Evolutionary conservation across 1,140 invertebrate species (phyloP), one percentile per base, ranked within the genome.

Genomic region (Drosophila neocordata): DNA sequence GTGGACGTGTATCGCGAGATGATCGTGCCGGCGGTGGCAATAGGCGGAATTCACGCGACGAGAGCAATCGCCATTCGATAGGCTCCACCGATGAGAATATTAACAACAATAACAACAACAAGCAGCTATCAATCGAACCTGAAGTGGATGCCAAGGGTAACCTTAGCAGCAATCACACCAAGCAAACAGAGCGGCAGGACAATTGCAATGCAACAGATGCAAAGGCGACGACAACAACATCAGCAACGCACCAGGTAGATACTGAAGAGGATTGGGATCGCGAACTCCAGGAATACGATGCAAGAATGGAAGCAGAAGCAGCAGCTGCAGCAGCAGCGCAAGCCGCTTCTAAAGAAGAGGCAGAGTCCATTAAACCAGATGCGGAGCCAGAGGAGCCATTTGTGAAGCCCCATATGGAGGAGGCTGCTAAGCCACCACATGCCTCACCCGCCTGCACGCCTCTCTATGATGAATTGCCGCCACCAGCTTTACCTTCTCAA

Each of bases 181-280:
- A 44, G 41, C 41, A 44, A 13, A 6, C 41, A 44, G 41, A 44
- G 41, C 41, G 53, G 8, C 53, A 56, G 18, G 53, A 56, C 67
- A 27, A 24, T 31, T 20, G 8, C 15, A 63, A 13, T 12, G 69
- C n/a, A 62, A 56, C 35, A 38, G 62, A 66, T 24, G 4, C 52
- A 44, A 58, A 61, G 72, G 34, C 70, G 56, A 44, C 24, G 53
- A 27, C 20, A 12, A 48, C 65, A 9, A 71, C 53, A 8, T 15
- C 53, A 13, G 15, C 31, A 20, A 64, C 13, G 13, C 63, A 12
- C 9, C 13, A 15, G 20, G 68, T 27, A 22, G 90, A 91, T 20
- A 91, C 90, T 8, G 90, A 91, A 69, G 90, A 88, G 13, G 90
- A 91, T 69, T 91, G 90, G 90, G 90, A 91, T 76, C 73, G 69